Conservation (phyloP, 2,113 vertebrate species). For the Globicephala melas region DNA sequence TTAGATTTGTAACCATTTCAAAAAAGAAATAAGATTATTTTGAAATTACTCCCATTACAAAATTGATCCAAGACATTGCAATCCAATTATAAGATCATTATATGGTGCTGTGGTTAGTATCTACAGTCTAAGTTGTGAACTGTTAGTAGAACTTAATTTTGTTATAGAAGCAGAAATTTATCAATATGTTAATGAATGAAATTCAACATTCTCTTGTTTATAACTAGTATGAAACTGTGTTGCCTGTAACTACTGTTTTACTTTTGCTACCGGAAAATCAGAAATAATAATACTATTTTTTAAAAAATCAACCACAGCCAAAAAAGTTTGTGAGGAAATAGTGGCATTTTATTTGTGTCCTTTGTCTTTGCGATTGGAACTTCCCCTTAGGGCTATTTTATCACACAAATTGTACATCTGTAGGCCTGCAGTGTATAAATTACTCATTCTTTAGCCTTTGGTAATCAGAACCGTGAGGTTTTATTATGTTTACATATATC, state of each 20-base stretch:
- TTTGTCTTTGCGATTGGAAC: conserved; percentile 40
- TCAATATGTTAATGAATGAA: conserved; percentile 40
- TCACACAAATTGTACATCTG: background rate
- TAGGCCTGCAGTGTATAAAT: conserved; percentile 42
- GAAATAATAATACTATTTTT: background rate
- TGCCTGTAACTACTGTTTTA: background rate
- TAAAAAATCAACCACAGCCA: background rate
- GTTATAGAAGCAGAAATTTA: conserved; percentile 33
- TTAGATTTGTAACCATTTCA: conserved; percentile 44
- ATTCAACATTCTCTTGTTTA: background rate
- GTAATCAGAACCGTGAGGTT: conserved; percentile 22
- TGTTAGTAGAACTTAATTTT: conserved; percentile 51
- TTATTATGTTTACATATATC: conserved; percentile 48
- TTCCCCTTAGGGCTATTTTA: conserved; percentile 43
- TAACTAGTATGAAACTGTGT: background rate
- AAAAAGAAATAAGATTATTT: conserved; percentile 54
- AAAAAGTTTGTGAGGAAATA: conserved; percentile 15
- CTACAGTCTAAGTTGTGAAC: conserved; percentile 17
- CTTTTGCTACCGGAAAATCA: background rate
- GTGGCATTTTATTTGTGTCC: conserved; percentile 26
- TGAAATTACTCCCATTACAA: conserved; percentile 51
- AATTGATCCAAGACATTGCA: conserved; percentile 48
- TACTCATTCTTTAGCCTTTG: conserved; percentile 42
- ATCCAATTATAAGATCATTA: conserved; percentile 34
- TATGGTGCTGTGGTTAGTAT: conserved; percentile 38